Base-by-base conservation (phyloP, 2,888 invertebrate genomes). In the Lutraria lutraria region DNA sequence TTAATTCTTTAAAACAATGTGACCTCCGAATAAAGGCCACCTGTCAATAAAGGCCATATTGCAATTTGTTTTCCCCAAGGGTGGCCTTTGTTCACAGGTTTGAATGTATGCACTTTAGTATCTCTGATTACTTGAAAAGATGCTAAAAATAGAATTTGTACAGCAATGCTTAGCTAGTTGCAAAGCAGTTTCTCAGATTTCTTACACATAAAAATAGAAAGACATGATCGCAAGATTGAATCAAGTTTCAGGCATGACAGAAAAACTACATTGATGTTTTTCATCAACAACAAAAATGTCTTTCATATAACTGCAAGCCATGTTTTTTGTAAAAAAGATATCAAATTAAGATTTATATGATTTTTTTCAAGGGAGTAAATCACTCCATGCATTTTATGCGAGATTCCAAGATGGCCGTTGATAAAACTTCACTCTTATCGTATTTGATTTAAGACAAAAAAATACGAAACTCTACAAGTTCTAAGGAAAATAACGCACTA, bases 261-360 rank as follows among this genome's bases (percentile, higher is more conserved):
- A 43, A 43, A 43, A 43, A 43, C 43, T 68, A 25, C 25, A 68
- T 4, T n/a, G 63, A 68, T 25, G n/a, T 10, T 68, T 68, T 68
- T 68, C 25, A 68, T 68, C 63, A 68, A 68, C 63, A 68, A 68
- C 63, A 68, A 68, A n/a, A 68, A 68, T 8, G 63, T 25, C 63
- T 68, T 68, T 68, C 63, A 68, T n/a, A n/a, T 68, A 68, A 68
- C 63, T 25, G 10, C 12, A 3, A 25, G 63, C 13, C 25, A n/a
- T 68, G 63, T n/a, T 68, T 68, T 68, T 25, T 13, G n/a, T n/a
- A 25, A 68, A 68, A n/a, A 68, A 68, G 25, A 68, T n/a, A 68
- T 25, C n/a, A 68, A 68, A 68, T 68, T 25, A 68, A 21, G 12
- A 68, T 68, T n/a, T 25, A 68, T 68, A 25, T 68, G 25, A 15